Evolutionary conservation across 1,140 invertebrate species (phyloP), one percentile per base, ranked within the genome.

Genomic region (Drosophila biarmipes): DNA sequence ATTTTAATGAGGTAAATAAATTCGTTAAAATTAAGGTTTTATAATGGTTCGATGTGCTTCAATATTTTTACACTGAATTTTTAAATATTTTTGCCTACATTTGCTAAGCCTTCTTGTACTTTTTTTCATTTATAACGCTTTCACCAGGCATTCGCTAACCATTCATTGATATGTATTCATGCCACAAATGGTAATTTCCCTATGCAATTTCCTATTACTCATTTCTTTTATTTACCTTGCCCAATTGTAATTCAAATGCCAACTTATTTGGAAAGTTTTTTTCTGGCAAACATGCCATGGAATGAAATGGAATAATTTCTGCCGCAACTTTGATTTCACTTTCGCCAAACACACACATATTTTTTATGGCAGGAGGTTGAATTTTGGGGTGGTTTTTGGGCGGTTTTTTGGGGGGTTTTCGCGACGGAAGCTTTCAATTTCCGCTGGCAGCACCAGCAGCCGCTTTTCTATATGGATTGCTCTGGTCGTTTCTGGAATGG

Each of bases 341-440:
- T 46, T 40, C 40, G 27, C 48, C 34, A 19, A 21, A 34, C 29
- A 42, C 24, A 31, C 27, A 19, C 15, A 35, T n/a, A 17, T 11
- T 29, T 19, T 34, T 6, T n/a, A 17, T 1, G 2, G 11, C 0
- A 6, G 21, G 31, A 10, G 29, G 45, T 11, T 14, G 15, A 6
- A 40, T 12, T 17, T 29, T 38, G 27, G 5, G 34, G 7, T 38
- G 51, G 14, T 15, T 37, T 17, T 24, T 8, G 6, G 11, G 8
- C 15, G 10, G 14, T 11, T 38, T 2, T 5, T 8, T n/a, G 19
- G 15, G 52, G 49, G 40, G 31, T 29, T 17, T 34, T 49, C 46
- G 27, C 46, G 59, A 76, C 73, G 81, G 73, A 80, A 86, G 77
- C 73, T 66, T 78, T 78, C 77, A 80, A 85, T 85, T 85, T 85